Evolutionary conservation across 2,797 vertebrate species (phyloP).

Genomic region (Spheniscus humboldti): DNA sequence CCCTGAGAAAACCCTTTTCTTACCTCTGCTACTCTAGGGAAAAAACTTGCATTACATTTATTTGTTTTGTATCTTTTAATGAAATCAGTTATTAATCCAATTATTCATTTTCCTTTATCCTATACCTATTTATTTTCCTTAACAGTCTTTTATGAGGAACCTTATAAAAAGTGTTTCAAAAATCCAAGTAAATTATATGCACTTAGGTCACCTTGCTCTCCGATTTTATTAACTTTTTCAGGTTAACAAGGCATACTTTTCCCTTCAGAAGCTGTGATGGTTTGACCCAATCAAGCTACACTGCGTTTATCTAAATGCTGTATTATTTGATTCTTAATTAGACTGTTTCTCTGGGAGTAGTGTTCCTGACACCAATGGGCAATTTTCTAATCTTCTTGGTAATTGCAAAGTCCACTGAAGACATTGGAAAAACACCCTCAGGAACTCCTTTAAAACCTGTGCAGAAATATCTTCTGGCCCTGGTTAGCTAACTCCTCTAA

Average conservation of each 20-base stretch:
- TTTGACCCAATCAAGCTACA: neutral
- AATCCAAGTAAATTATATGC: neutral
- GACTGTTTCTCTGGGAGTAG: slow-evolving; percentile 22
- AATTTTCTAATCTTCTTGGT: neutral
- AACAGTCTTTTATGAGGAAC: neutral
- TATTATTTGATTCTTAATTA: slow-evolving; percentile 42
- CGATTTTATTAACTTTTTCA: neutral
- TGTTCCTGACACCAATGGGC: neutral
- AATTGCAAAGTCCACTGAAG: neutral
- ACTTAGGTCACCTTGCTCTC: slow-evolving; percentile 4
- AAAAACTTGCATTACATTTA: neutral
- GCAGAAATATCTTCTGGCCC: neutral
- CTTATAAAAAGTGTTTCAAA: neutral
- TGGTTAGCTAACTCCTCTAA: neutral
- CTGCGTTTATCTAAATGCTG: neutral
- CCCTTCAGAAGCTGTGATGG: neutral
- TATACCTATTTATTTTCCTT: neutral
- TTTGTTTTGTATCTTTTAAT: neutral
- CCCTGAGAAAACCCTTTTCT: neutral
- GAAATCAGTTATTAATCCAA: neutral
- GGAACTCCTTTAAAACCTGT: neutral
- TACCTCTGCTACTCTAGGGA: neutral
- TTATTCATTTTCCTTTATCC: neutral
- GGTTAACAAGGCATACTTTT: neutral
- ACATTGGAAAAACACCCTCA: neutral